Evolutionary conservation across 1,140 invertebrate genomes (phyloP), one percentile per base, ranked within the genome.

Genomic region (Nebria ingens): DNA sequence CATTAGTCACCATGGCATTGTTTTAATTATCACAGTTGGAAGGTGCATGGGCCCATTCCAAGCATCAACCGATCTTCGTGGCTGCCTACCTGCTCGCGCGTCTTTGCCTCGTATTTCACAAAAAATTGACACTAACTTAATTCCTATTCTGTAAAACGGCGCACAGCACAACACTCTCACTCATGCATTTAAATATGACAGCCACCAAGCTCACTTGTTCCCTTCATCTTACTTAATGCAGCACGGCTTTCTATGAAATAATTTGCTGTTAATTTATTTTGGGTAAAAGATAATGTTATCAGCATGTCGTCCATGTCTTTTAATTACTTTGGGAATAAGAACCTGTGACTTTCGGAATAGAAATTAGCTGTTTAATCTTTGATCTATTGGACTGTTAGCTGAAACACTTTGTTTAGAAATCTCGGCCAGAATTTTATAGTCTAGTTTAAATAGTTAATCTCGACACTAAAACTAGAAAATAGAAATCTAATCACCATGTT

Each of bases 251-350:
- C 40, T 45, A 45, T 17, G 6, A 45, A 11, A 45, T 45, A 45
- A 45, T 45, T 45, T 45, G 40, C 40, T 45, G 40, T 45, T 45
- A 45, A 45, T 45, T 45, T 45, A 45, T 45, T 45, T 45, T 45
- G 15, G 40, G 40, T 45, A 45, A 45, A 45, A 45, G 40, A 45
- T 45, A 45, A 45, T 45, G 40, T 45, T 45, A 45, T 45, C 40
- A 45, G 40, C 40, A 45, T 45, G 40, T 45, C 40, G 40, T 17
- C 40, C 40, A 45, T 45, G 40, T 45, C 13, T 45, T 45, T 45
- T 45, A 45, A 45, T 45, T 45, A 45, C 17, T 17, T 45, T 45
- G 6, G 6, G 40, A 45, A 45, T 45, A 45, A 45, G n/a, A n/a
- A n/a, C n/a, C 40, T 12, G 25, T 34, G 25, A 9, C 25, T n/a